Evolutionary conservation across 1,140 invertebrate species (phyloP), one percentile per base, ranked within the genome.

Genomic region (Caenorhabditis briggsae): DNA sequence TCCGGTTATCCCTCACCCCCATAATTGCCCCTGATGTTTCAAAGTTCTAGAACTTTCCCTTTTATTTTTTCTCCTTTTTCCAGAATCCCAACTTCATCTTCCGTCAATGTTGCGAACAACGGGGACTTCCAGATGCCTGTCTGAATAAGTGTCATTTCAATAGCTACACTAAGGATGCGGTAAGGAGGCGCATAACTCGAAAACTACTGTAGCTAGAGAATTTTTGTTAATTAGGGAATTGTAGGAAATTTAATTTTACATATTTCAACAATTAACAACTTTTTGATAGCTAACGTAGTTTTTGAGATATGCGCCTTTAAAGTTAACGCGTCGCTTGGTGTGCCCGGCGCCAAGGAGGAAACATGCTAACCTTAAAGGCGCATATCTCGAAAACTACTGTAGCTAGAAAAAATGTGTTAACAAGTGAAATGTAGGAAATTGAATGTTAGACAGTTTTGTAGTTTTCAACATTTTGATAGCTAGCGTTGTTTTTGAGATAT

Each of bases 51-150:
- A 11, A 6, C 43, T 70, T 25, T 78, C 46, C 2, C 70, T 78
- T 78, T 16, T 41, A 5, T 25, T 55, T 43, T 55, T 14, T 16
- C 5, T 23, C 11, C 23, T 43, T 23, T n/a, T 61, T 84, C 5
- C 58, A 84, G 83, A 84, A 84, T 65, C 83, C 83, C n/a, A 84
- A 84, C 59, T 84, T 64, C 20, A 61, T 84, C 56, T 84, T 84
- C 83, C 83, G 59, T 12, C 83, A 65, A 41, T 84, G 83, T 65
- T 84, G 83, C 46, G 83, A 84, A 84, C 56, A 84, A 48, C 1
- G 83, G 59, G 56, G 83, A 64, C 83, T 84, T 61, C 83, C 83
- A 7, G 83, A 84, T 50, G 83, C 83, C 8, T 84, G 83, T 50
- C 25, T 84, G 46, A 61, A 59, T 64, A 84, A 84, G 59, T 84